Evolutionary conservation across 2,113 vertebrate genomes (phyloP).

Genomic region (Athene cunicularia): DNA sequence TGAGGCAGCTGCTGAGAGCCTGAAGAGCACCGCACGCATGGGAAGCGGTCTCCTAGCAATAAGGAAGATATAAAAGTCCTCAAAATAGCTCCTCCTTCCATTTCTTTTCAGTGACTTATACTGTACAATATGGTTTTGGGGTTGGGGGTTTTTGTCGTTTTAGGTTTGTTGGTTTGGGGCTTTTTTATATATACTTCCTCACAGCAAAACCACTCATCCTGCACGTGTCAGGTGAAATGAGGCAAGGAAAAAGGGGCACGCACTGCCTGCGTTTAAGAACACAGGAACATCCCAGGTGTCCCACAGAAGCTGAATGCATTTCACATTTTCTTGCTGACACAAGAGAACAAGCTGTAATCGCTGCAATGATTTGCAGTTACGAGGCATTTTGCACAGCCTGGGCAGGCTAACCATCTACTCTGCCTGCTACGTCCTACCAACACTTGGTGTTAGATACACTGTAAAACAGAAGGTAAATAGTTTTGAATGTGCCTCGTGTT

Average conservation of each 20-base stretch:
- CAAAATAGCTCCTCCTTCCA: conserved; percentile 27
- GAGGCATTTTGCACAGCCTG: neutral
- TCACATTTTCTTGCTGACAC: neutral
- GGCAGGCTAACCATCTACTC: neutral
- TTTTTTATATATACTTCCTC: neutral
- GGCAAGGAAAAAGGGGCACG: neutral
- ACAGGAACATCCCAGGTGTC: neutral
- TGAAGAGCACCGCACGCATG: accelerated
- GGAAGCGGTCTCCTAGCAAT: conserved; percentile 51
- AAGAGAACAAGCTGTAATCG: neutral
- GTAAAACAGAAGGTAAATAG: neutral
- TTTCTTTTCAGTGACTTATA: neutral
- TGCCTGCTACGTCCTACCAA: neutral
- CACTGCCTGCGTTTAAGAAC: neutral
- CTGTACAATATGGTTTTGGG: accelerated
- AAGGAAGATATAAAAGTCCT: neutral
- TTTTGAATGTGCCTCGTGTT: accelerated
- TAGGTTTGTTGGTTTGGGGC: no score
- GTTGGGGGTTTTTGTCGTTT: neutral
- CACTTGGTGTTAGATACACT: accelerated
- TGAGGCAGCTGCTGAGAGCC: neutral
- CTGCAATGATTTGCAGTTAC: neutral
- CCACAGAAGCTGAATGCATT: neutral
- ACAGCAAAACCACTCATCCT: neutral
- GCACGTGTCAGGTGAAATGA: neutral